These are phyloP conservation scores for Pachycephala philippinensis DNA, from an alignment of 2,113 vertebrate genomes.

Conservation along the genomic window DNA sequence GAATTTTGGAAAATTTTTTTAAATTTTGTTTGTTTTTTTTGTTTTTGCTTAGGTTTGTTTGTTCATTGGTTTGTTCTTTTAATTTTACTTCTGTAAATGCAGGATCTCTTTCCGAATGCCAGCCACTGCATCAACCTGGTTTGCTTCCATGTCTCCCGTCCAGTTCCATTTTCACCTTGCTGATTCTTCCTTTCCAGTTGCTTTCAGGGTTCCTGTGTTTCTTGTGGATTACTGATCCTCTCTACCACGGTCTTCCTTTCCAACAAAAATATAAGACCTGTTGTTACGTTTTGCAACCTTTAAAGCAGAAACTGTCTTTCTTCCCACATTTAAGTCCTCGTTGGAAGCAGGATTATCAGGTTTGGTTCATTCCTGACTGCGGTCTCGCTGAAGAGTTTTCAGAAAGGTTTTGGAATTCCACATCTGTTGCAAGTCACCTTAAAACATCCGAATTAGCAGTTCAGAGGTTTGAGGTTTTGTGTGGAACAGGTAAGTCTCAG, in stretches of 20 bases:
- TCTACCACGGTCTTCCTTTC: background rate
- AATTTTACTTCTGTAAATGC: background rate
- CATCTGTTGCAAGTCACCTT: background rate
- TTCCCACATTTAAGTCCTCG: background rate
- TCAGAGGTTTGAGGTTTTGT: background rate
- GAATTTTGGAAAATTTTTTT: background rate
- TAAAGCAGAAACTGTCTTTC: background rate
- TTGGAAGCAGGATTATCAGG: background rate
- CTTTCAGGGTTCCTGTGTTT: background rate
- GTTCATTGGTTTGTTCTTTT: background rate
- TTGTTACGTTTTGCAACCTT: background rate
- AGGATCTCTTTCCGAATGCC: background rate
- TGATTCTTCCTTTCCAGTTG: background rate
- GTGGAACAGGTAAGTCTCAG: background rate
- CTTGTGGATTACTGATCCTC: background rate
- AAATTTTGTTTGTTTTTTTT: background rate
- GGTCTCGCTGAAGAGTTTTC: background rate
- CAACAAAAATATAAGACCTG: background rate
- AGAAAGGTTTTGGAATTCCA: background rate
- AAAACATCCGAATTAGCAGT: background rate
- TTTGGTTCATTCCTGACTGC: background rate
- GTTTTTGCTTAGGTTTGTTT: rapidly evolving
- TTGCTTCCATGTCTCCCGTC: background rate
- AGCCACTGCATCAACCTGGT: background rate
- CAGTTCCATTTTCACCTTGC: background rate